Percentiles rank a stretch among this genome's conserved stretches.
These are phyloP conservation scores for Macrobrachium rosenbergii DNA, from an alignment of 1,140 invertebrate species.

Conservation along the genomic window DNA sequence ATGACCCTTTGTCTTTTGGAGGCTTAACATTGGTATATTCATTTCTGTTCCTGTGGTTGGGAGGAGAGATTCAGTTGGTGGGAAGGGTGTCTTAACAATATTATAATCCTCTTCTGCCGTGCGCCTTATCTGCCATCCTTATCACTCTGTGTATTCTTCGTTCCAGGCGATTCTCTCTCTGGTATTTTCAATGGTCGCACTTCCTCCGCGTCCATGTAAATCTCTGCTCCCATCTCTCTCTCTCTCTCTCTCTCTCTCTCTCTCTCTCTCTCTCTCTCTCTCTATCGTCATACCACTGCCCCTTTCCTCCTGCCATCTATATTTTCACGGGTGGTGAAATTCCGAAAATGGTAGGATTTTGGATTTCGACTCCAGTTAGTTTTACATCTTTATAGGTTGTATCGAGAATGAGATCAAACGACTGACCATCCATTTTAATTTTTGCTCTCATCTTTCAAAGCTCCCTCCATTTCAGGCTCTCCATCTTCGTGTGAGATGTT, in stretches of 20 bases:
- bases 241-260: slow-evolving; percentile 16
- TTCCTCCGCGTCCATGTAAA: neutral
- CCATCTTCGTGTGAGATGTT: too few relatives aligned
- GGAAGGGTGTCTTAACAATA: neutral
- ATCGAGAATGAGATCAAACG: too few relatives aligned
- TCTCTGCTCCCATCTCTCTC: neutral
- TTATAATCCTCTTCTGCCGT: neutral
- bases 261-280: slow-evolving; percentile 18
- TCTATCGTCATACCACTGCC: neutral
- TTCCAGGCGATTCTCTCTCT: neutral
- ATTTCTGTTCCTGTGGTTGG: neutral
- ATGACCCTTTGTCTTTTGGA: neutral
- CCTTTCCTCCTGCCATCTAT: neutral
- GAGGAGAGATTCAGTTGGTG: neutral
- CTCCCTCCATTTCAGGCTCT: too few relatives aligned
- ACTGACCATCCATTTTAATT: too few relatives aligned
- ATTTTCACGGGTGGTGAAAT: neutral
- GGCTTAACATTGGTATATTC: neutral
- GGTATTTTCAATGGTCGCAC: neutral
- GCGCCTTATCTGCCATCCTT: neutral
- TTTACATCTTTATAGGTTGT: too few relatives aligned
- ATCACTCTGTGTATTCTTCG: neutral
- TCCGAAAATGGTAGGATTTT: neutral
- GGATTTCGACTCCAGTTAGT: too few relatives aligned
- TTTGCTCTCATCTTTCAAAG: too few relatives aligned